These are phyloP conservation scores for Ashinkailepas kermadecensis DNA, from an alignment of 2,888 invertebrate species.

Conservation along the genomic window DNA sequence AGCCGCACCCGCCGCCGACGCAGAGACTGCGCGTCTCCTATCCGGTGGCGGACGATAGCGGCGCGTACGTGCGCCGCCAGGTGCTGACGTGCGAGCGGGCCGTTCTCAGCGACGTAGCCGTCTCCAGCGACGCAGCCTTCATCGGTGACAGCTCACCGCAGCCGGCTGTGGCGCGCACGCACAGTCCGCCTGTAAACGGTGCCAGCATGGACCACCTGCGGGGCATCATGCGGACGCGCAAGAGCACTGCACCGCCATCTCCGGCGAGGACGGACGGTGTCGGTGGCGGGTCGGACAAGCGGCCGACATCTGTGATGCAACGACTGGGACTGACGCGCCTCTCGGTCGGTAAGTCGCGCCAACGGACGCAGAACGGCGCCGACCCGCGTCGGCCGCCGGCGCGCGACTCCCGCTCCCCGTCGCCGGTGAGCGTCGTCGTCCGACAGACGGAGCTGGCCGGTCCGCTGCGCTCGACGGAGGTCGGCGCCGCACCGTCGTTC, in stretches of 20 bases:
- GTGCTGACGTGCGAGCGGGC: slow-evolving; percentile 14
- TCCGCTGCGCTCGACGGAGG: background rate
- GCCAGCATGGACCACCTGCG: background rate
- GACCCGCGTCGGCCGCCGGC: too few relatives aligned
- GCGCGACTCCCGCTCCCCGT: background rate
- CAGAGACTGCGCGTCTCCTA: background rate
- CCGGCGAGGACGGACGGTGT: too few relatives aligned
- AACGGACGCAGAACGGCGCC: too few relatives aligned
- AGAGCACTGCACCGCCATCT: too few relatives aligned
- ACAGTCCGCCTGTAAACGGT: background rate
- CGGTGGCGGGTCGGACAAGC: background rate
- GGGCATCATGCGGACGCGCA: too few relatives aligned
- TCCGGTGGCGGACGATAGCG: background rate
- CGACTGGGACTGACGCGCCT: background rate
- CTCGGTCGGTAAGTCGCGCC: background rate
- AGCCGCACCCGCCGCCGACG: background rate
- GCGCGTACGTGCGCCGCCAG: background rate
- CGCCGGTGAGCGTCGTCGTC: background rate
- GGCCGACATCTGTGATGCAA: background rate
- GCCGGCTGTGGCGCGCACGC: too few relatives aligned
- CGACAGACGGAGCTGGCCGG: background rate
- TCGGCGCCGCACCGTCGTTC: background rate
- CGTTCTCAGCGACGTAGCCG: background rate
- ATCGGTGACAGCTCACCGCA: too few relatives aligned
- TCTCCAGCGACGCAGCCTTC: background rate